Percentiles rank a stretch among this genome's conserved stretches.
phyloP scores from a whole-genome alignment of 1,140 invertebrate species.

The Orius insidiosus region DNA sequence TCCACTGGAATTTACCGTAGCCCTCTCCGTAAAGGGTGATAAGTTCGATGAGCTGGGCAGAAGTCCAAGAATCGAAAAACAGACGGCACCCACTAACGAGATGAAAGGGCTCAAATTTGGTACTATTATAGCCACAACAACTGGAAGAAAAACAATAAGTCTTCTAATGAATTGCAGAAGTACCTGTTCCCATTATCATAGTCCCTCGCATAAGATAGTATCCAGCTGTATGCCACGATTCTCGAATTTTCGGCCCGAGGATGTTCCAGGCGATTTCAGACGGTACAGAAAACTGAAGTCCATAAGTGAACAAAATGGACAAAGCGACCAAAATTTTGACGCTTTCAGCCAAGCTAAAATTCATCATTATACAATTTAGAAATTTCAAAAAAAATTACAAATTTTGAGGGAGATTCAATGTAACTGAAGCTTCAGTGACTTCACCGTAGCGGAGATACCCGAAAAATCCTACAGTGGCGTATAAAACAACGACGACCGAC shows the following conservation, averaged over 20 bases:
- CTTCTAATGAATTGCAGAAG: too few relatives aligned
- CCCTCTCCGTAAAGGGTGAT: constrained; percentile 57
- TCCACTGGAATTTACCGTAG: constrained; percentile 39
- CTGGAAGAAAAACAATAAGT: constrained; percentile 32
- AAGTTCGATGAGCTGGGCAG: constrained; percentile 83
- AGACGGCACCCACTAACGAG: constrained; percentile 81
- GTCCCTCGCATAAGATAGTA: constrained; percentile 45
- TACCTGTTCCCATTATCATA: constrained; percentile 34
- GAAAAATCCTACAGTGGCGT: constrained; percentile 70
- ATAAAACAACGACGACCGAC: constrained; percentile 63
- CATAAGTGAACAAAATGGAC: constrained; percentile 80
- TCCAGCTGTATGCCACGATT: constrained; percentile 34
- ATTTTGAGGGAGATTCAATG: constrained; percentile 43
- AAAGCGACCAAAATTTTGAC: constrained; percentile 72
- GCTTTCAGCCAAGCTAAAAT: constrained; percentile 53
- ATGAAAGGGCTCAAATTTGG: constrained; percentile 84
- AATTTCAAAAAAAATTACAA: constrained; percentile 3
- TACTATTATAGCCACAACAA: constrained; percentile 59
- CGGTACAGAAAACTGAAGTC: constrained; percentile 42
- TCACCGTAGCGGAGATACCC: constrained; percentile 67
- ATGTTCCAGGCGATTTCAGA: constrained; percentile 18
- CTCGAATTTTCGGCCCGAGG: constrained; percentile 19
- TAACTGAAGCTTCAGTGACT: constrained; percentile 46
- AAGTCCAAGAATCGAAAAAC: constrained; percentile 79
- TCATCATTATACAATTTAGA: too few relatives aligned